These are phyloP conservation scores for Steinernema feltiae DNA, from an alignment of 1,140 invertebrate species.

Conservation along the genomic window DNA sequence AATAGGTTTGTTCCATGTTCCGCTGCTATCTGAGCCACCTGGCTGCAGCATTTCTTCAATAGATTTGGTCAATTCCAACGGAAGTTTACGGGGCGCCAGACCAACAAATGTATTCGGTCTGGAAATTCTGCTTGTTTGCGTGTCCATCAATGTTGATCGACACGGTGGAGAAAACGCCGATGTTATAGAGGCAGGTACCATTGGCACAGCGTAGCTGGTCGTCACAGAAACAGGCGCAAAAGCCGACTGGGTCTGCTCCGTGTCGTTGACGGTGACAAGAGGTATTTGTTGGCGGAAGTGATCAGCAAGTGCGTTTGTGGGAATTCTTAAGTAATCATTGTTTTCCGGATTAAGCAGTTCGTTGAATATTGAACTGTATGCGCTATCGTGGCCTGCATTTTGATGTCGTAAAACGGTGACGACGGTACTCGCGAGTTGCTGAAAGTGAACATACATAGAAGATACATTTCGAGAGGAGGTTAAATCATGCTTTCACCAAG, in stretches of 20 bases:
- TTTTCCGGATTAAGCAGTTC: not conserved
- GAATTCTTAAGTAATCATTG: not conserved
- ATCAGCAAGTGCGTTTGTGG: constrained; percentile 2
- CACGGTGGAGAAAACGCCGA: not conserved
- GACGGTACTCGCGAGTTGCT: not conserved
- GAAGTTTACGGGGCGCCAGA: not conserved
- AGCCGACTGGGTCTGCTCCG: not conserved
- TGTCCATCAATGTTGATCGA: not conserved
- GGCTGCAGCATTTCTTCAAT: constrained; percentile 11
- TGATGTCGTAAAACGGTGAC: not conserved
- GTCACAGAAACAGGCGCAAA: not conserved
- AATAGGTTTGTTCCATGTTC: not conserved
- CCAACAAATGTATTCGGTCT: not conserved
- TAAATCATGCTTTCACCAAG: too few species aligned
- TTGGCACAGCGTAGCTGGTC: not conserved
- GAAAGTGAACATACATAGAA: not conserved
- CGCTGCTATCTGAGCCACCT: not conserved
- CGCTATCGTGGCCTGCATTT: not conserved
- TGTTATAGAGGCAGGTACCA: not conserved
- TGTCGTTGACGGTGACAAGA: not conserved
- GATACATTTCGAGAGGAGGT: not conserved
- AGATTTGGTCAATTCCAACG: not conserved
- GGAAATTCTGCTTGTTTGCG: not conserved
- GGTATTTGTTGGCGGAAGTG: constrained; percentile 8
- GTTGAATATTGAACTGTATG: not conserved